phyloP scores from a whole-genome alignment of 35 echinoderm and acorn worm genomes.

The Hemicentrotus pulcherrimus region DNA sequence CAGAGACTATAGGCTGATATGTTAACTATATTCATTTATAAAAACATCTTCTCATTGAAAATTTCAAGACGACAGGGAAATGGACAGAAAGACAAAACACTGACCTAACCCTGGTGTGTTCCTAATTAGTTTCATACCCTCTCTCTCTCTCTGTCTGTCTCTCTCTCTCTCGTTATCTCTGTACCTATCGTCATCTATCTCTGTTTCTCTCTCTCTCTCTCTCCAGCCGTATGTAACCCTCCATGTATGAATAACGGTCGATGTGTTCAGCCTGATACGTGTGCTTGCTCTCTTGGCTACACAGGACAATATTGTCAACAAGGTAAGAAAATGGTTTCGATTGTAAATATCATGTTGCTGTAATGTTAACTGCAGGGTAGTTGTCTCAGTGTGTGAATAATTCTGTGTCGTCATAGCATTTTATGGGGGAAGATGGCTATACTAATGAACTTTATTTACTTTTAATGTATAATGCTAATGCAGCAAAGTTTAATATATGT shows the following conservation, averaged over 20 bases:
- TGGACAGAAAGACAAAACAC: no score
- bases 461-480: no score
- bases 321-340: slow-evolving; percentile 49
- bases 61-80: no score
- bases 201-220: background rate
- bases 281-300: slow-evolving; percentile 53
- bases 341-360: background rate
- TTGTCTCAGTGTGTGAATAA: no score
- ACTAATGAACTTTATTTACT: background rate
- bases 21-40: no score
- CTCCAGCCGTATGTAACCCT: slow-evolving; percentile 59
- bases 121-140: background rate
- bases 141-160: background rate
- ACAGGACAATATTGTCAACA: slow-evolving; percentile 52
- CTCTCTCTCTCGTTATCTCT: background rate
- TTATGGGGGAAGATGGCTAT: background rate
- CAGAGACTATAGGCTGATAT: no score
- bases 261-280: slow-evolving; percentile 62
- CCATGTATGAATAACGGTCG: slow-evolving; percentile 63
- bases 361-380: background rate
- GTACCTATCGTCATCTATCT: no score
- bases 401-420: no score
- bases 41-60: no score
- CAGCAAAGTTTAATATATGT: no score
- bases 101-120: background rate